Percentiles rank a stretch among this genome's conserved stretches.
Evolutionary conservation across 2,797 vertebrate species (phyloP).

Genomic region (Poeciliopsis infans): DNA sequence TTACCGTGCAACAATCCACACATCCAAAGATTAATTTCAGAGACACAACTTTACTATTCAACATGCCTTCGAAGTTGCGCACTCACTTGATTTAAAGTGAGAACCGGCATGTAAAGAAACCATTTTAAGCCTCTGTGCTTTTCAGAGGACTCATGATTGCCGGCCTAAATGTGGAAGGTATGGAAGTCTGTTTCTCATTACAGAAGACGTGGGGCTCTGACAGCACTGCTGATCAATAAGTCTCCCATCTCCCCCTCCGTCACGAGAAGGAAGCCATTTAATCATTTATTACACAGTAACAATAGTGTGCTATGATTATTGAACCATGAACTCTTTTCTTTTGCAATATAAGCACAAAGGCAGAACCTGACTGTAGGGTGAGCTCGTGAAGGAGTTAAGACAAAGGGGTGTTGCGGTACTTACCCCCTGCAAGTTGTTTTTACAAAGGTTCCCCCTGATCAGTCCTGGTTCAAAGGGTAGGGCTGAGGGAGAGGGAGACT

Average conservation of each 20-base stretch:
- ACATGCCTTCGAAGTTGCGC: neutral
- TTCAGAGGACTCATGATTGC: conserved; percentile 34
- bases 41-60: conserved; percentile 12
- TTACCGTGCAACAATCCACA: conserved; percentile 57
- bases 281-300: conserved; percentile 22
- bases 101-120: conserved; percentile 21
- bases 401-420: conserved; percentile 81
- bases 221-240: conserved; percentile 77
- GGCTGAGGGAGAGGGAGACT: conserved; percentile 78
- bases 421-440: conserved; percentile 82
- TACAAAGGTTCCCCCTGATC: conserved; percentile 82
- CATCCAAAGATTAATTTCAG: conserved; percentile 21
- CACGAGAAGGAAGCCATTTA: conserved; percentile 34
- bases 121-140: conserved; percentile 24
- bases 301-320: conserved; percentile 31
- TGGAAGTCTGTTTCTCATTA: conserved; percentile 98
- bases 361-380: conserved; percentile 65
- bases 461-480: conserved; percentile 83
- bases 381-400: conserved; percentile 66
- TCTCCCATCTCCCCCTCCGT: conserved; percentile 63
- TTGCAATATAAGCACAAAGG: conserved; percentile 36
- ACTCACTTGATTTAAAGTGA: conserved; percentile 19
- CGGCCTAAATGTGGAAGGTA: conserved; percentile 47
- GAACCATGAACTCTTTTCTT: conserved; percentile 3
- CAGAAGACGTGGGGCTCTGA: conserved; percentile 84